phyloP scores from a whole-genome alignment of 2,113 vertebrate genomes.

The Leptosomus discolor region DNA sequence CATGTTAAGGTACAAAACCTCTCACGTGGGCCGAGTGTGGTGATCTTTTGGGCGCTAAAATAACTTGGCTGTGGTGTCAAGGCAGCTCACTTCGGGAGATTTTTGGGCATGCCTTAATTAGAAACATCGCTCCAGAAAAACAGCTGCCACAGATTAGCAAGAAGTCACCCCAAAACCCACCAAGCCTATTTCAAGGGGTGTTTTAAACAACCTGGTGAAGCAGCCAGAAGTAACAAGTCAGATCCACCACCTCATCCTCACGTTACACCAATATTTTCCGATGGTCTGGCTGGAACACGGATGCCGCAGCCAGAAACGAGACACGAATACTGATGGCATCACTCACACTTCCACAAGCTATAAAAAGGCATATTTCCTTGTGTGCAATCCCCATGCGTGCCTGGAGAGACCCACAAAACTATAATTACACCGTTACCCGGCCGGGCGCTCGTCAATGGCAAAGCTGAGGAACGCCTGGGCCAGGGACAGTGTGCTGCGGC shows the following conservation, averaged over 20 bases:
- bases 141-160: background rate
- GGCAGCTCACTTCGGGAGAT: background rate
- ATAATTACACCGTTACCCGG: background rate
- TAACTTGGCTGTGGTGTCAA: background rate
- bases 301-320: rapidly evolving
- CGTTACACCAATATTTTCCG: rapidly evolving
- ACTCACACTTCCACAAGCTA: background rate
- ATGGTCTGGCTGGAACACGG: background rate
- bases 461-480: background rate
- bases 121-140: background rate
- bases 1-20: background rate
- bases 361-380: background rate
- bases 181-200: rapidly evolving
- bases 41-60: background rate
- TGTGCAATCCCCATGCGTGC: rapidly evolving
- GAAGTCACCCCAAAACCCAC: background rate
- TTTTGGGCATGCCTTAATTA: background rate
- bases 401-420: background rate
- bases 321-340: background rate
- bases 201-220: background rate
- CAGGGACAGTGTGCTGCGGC: background rate
- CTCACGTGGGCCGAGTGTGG: background rate
- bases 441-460: background rate
- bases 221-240: background rate
- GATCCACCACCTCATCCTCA: rapidly evolving